Conservation (phyloP, 2,888 invertebrate genomes). For the Nomada hirtipes region DNA sequence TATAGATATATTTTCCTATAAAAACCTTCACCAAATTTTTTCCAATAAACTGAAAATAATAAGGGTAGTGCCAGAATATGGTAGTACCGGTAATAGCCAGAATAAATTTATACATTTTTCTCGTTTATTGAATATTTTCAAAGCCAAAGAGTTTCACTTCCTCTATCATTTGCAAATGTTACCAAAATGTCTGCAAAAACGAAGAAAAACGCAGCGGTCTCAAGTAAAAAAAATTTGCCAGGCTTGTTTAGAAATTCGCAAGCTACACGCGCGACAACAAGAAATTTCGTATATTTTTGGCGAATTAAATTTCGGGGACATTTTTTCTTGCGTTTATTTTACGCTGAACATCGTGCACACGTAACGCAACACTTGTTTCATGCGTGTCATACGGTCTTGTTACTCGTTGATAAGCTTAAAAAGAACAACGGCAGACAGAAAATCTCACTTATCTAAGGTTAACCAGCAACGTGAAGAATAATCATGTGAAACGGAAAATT, state of each 20-base stretch:
- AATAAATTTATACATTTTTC: no score
- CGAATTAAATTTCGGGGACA: neutral
- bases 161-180: no score
- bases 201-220: neutral
- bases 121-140: no score
- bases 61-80: no score
- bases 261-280: neutral
- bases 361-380: neutral
- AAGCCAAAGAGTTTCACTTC: no score
- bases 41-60: no score
- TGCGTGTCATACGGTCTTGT: neutral
- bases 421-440: constrained; percentile 4
- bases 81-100: no score
- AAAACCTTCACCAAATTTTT: no score
- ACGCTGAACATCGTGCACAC: neutral
- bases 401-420: neutral
- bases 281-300: neutral
- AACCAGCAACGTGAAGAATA: neutral
- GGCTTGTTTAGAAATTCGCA: neutral
- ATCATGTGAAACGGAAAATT: neutral
- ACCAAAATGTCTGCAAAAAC: no score
- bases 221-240: neutral
- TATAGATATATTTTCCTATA: no score
- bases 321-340: neutral
- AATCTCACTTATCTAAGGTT: constrained; percentile 12